Percentiles rank a stretch among this genome's conserved stretches.
Evolutionary conservation across 2,797 vertebrate species (phyloP).

Genomic region (Iguana delicatissima): DNA sequence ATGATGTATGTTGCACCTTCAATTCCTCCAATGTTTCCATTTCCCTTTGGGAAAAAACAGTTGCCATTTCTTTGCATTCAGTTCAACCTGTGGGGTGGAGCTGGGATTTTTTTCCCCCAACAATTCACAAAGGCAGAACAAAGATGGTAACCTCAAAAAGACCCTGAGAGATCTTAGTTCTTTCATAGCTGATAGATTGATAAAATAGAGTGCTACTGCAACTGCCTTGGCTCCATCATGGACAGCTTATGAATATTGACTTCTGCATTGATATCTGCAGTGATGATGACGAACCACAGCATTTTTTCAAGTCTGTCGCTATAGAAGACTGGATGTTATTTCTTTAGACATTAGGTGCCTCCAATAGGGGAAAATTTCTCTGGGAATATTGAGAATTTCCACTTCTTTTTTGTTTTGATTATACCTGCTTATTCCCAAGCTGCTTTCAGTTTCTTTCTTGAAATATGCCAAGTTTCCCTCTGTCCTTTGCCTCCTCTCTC

Average conservation of each 20-base stretch:
- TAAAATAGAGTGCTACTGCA: neutral
- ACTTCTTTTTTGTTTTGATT: too few species aligned
- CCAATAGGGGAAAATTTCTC: neutral
- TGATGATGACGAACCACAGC: neutral
- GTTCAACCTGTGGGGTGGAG: neutral
- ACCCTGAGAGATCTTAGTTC: neutral
- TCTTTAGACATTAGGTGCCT: neutral
- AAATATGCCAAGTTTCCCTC: too few species aligned
- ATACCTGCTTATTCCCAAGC: too few species aligned
- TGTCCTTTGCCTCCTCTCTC: too few species aligned
- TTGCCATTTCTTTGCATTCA: conserved; percentile 27
- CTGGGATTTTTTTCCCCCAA: neutral
- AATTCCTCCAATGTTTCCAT: conserved; percentile 1
- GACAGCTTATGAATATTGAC: neutral
- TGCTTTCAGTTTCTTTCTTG: too few species aligned
- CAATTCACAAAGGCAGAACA: neutral
- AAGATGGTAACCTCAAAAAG: neutral
- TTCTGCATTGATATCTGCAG: neutral
- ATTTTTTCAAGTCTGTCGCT: neutral
- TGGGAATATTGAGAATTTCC: too few species aligned
- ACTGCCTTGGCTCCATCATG: neutral
- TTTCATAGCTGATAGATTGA: neutral
- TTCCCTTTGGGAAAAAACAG: conserved; percentile 26
- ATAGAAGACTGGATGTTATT: neutral
- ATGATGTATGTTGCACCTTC: conserved; percentile 51